Conservation (phyloP, 2,797 vertebrate genomes). For the Microhierax caerulescens region DNA sequence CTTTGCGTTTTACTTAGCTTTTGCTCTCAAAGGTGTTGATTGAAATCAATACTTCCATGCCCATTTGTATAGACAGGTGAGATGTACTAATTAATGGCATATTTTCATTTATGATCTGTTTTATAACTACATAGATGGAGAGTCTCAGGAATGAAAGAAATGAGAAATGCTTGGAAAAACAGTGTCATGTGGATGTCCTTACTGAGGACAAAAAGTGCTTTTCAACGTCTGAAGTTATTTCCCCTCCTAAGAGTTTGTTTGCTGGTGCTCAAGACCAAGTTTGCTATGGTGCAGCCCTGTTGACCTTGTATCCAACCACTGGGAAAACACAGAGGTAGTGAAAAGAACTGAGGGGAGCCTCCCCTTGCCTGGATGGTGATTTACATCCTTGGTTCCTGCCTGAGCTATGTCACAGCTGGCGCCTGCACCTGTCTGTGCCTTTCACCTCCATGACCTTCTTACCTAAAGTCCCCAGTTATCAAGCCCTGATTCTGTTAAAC, state of each 20-base stretch:
- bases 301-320: not conserved
- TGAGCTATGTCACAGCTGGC: fast-evolving
- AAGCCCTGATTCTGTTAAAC: no score
- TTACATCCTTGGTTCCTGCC: not conserved
- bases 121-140: not conserved
- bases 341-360: not conserved
- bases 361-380: no score
- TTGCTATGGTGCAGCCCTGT: fast-evolving
- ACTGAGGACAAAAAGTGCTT: not conserved
- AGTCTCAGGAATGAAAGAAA: not conserved
- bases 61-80: not conserved
- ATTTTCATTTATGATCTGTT: not conserved
- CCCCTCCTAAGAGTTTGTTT: not conserved
- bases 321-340: not conserved
- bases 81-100: not conserved
- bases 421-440: not conserved
- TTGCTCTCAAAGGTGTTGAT: not conserved
- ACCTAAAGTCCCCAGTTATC: no score
- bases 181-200: not conserved
- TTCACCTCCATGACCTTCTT: not conserved
- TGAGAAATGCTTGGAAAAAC: not conserved
- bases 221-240: not conserved
- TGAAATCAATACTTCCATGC: not conserved
- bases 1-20: constrained; percentile 37
- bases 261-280: not conserved